Evolutionary conservation across 2,888 invertebrate genomes (phyloP).

Genomic region (Xanthia togata): DNA sequence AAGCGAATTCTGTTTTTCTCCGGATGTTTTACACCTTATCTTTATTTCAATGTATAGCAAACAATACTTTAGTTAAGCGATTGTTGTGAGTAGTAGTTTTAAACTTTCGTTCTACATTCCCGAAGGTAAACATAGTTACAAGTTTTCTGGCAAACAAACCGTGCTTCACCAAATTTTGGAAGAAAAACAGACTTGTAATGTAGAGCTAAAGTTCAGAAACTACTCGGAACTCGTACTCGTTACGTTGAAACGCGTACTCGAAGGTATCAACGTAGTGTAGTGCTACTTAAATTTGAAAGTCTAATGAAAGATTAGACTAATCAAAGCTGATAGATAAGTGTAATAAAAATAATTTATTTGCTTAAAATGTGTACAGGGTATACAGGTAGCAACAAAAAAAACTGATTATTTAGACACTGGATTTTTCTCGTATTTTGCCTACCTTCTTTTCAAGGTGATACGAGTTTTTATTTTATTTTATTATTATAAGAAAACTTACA

Average conservation of each 20-base stretch:
- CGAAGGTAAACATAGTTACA: conserved; percentile 25
- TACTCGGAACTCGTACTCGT: too few species aligned
- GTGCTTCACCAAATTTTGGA: conserved; percentile 7
- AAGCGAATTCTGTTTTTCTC: background rate
- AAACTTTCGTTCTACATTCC: conserved; percentile 10
- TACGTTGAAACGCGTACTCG: too few species aligned
- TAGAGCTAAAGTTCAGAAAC: background rate
- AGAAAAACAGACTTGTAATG: conserved; percentile 2
- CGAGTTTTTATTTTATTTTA: too few species aligned
- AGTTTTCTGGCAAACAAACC: conserved; percentile 39
- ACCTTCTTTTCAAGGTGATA: background rate
- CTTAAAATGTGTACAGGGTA: too few species aligned
- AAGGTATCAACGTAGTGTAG: background rate
- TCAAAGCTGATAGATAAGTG: background rate
- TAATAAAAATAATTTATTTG: too few species aligned
- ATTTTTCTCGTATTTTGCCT: background rate
- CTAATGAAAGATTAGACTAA: background rate
- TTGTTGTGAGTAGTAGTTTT: conserved; percentile 13
- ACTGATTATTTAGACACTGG: background rate
- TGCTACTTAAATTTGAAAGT: conserved; percentile 1
- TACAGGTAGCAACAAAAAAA: too few species aligned
- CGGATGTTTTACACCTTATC: background rate
- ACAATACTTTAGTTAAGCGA: background rate
- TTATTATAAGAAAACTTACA: too few species aligned
- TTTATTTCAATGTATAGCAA: background rate